A percentile compares a stretch with the other conserved stretches of the same genome.
Conservation (phyloP, 2,113 vertebrate genomes). For the Pteruthius melanotis region DNA sequence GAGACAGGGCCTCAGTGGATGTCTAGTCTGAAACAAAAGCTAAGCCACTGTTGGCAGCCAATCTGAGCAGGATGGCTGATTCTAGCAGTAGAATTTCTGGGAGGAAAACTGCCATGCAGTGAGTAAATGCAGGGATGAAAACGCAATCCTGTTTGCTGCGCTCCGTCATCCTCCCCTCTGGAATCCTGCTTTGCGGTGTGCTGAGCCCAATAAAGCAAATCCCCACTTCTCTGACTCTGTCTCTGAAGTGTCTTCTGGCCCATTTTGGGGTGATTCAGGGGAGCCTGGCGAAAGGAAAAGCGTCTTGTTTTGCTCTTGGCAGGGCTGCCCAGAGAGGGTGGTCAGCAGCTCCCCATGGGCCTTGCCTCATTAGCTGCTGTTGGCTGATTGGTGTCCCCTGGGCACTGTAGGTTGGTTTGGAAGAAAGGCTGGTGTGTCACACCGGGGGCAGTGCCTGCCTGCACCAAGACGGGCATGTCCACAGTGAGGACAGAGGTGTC, state of each 20-base stretch:
- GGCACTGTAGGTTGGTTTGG: neutral
- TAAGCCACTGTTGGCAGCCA: neutral
- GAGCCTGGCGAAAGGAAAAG: neutral
- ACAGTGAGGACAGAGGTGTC: neutral
- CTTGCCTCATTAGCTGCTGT: neutral
- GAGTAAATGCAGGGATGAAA: neutral
- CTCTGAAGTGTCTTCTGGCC: too few relatives aligned
- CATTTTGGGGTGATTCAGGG: too few relatives aligned
- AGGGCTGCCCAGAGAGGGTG: neutral
- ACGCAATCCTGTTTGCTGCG: neutral
- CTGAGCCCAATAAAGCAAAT: too few relatives aligned
- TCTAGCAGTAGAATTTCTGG: neutral
- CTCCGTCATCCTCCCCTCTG: neutral
- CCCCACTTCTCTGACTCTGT: too few relatives aligned
- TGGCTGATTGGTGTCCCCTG: neutral
- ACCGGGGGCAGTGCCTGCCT: neutral
- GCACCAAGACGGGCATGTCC: neutral
- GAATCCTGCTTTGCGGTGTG: neutral
- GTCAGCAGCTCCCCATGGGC: neutral
- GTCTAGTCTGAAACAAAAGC: slow-evolving; percentile 13
- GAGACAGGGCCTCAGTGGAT: neutral
- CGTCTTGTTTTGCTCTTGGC: neutral
- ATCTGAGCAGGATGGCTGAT: neutral
- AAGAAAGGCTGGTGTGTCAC: neutral
- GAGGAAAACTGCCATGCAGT: neutral